Base-by-base conservation (phyloP, 2,888 invertebrate genomes). In the Scaptomyza polygonia region DNA sequence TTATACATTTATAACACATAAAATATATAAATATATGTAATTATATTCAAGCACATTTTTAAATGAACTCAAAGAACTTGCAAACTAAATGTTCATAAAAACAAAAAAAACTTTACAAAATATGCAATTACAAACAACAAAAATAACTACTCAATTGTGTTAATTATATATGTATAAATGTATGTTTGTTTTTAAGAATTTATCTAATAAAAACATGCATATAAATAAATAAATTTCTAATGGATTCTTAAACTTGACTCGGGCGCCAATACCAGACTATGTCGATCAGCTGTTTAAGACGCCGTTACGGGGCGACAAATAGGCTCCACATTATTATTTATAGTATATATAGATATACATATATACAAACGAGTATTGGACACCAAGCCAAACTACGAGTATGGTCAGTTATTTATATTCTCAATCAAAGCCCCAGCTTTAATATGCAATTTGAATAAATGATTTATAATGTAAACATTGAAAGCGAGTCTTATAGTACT, bases 401-500 rank as follows among this genome's bases (percentile, higher is more conserved):
- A 21, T 48, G 48, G 48, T 48, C 48, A 48, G 48, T 48, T 48
- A 48, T 48, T 36, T 36, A 14, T 36, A 14, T 36, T 14, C 11
- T 54, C 59, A 63, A 57, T 59, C 63, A 27, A 42, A 56, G 64
- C 43, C 58, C 34, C 59, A 66, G 71, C 59, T 72, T 64, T 64
- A 77, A 80, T 86, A 67, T 77, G 72, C 55, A 80, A 88, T 88
- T 88, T 89, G 74, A 85, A 87, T 88, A 85, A 83, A 88, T 89
- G 85, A 89, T 88, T 88, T 85, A 86, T 88, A 87, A 79, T 89
- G 77, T 83, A 89, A 83, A 79, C 78, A 89, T 73, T 75, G 72
- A 30, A 51, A 45, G 53, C 71, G 65, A 66, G 76, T 64, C 49
- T 49, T 21, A 21, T 34, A 9, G 25, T 25, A 5, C 70, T 52